phyloP scores from a whole-genome alignment of 1,140 invertebrate genomes.

The Pissodes strobi region DNA sequence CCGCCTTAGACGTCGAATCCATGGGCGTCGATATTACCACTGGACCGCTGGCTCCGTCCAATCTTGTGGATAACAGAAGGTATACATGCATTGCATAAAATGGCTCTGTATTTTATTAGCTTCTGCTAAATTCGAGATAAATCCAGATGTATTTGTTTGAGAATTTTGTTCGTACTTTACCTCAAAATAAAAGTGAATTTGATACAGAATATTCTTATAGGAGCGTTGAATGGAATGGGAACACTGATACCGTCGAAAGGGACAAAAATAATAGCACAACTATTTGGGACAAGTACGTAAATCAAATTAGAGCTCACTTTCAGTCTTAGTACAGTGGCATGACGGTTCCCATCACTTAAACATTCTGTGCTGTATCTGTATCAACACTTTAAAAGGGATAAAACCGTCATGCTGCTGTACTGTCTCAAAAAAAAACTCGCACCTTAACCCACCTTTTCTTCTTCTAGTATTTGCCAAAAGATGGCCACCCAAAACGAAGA shows the following conservation, averaged over 20 bases:
- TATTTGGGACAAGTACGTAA: slow-evolving; percentile 51
- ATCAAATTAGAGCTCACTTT: not conserved
- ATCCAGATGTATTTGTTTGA: no score
- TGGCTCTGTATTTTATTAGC: not conserved
- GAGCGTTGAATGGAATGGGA: slow-evolving; percentile 51
- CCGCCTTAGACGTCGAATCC: slow-evolving; percentile 67
- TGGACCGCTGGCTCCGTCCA: slow-evolving; percentile 60
- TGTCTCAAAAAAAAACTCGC: no score
- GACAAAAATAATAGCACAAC: slow-evolving; percentile 47
- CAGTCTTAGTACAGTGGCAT: slow-evolving; percentile 30
- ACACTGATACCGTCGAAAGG: slow-evolving; percentile 43
- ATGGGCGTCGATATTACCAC: slow-evolving; percentile 74
- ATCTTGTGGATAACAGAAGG: slow-evolving; percentile 59
- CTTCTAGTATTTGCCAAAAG: slow-evolving; percentile 63
- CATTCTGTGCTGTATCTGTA: slow-evolving; percentile 17
- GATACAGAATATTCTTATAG: no score
- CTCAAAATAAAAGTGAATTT: no score
- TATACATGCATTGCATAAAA: slow-evolving; percentile 19
- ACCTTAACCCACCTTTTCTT: slow-evolving; percentile 15
- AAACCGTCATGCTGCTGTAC: slow-evolving; percentile 38
- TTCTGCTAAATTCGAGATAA: not conserved
- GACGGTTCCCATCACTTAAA: slow-evolving; percentile 14
- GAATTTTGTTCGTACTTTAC: no score
- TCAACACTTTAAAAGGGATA: not conserved
- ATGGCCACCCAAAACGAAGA: slow-evolving; percentile 53